phyloP scores from a whole-genome alignment of 2,888 invertebrate genomes.

The Holacanthella duospinosa region DNA sequence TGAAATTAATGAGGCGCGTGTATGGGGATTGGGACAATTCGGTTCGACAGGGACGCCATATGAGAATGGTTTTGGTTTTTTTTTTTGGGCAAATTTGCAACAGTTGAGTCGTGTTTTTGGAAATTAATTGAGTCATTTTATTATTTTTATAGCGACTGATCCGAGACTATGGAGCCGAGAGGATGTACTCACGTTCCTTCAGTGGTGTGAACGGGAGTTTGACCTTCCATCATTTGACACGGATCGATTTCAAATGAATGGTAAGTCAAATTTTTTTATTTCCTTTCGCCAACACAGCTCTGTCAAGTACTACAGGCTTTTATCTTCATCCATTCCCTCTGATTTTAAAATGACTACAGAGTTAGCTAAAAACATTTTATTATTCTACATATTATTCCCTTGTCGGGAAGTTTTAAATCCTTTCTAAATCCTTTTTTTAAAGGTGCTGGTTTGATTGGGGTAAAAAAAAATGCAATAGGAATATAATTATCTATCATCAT shows the following conservation, averaged over 20 bases:
- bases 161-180: constrained; percentile 83
- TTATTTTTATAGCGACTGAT: constrained; percentile 55
- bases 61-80: background rate
- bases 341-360: no score
- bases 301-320: background rate
- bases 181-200: constrained; percentile 73
- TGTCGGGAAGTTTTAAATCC: no score
- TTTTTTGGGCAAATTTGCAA: no score
- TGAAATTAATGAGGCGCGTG: background rate
- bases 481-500: no score
- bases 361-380: no score
- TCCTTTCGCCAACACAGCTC: background rate
- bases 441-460: no score
- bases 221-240: constrained; percentile 82
- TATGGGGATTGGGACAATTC: background rate
- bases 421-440: no score
- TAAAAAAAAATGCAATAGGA: no score
- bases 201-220: constrained; percentile 86
- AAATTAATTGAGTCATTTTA: no score
- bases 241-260: constrained; percentile 93
- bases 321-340: no score
- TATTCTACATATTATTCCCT: no score
- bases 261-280: constrained; percentile 45
- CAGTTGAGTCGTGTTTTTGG: no score
- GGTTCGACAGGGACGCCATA: background rate